Base-by-base conservation (phyloP, 2,888 invertebrate genomes). In the Lithosia quadra region DNA sequence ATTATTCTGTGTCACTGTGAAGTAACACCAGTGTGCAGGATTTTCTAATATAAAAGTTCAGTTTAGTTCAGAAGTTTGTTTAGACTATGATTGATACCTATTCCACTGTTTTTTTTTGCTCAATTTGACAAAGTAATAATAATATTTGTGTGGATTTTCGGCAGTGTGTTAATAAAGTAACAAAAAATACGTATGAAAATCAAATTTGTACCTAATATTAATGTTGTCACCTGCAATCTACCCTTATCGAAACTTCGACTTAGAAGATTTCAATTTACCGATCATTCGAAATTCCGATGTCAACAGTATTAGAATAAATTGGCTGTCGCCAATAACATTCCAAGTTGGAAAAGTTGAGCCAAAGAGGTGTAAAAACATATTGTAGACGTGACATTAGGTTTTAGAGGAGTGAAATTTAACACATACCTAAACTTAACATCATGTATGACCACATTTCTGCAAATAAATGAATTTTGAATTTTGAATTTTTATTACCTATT, bases 221-320 rank as follows among this genome's bases (percentile, higher is more conserved):
- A 55, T 55, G n/a, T n/a, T 5, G 55, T 24, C 55, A 22, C 55
- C 24, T 56, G 49, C n/a, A 49, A n/a, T 49, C n/a, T 49, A 49
- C n/a, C 49, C 49, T 56, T 24, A 43, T 24, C 24, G 9, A 39
- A 39, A 61, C 60, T 39, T 61, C 4, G 22, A 18, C 21, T 57
- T 21, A 55, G 28, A 22, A 21, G 34, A 39, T 63, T 49, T 21
- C 49, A 67, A 67, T 65, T 58, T 60, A 34, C 22, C 36, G 58
- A 55, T 62, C 15, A 55, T 74, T 60, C n/a, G 11, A 43, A 65
- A 57, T 65, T 56, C 62, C 63, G 36, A 60, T 15, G 43, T 60
- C 62, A 64, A 64, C 60, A 60, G 59, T 13, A 10, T 49, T 63
- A 24, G 36, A 68, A 63, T 11, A 13, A 56, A 34, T 9, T 34